These are phyloP conservation scores for Chymomyza procnemis DNA, from an alignment of 2,888 invertebrate species.

Conservation along the genomic window DNA sequence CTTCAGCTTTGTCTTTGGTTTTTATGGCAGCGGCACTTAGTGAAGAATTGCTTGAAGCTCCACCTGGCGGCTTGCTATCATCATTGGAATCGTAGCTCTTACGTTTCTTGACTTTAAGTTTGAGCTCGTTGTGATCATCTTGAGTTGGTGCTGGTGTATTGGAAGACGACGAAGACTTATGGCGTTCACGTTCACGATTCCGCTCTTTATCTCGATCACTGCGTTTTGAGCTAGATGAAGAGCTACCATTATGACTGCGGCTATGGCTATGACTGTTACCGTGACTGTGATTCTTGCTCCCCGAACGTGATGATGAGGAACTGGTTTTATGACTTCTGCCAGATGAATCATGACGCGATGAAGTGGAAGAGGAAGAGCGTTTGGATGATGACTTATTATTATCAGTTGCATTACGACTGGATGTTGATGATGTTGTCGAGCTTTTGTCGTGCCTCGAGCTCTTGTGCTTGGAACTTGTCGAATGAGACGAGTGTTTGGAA, in stretches of 20 bases:
- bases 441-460: conserved; percentile 56
- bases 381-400: conserved; percentile 50
- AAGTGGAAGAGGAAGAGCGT: conserved; percentile 48
- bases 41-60: conserved; percentile 20
- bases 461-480: conserved; percentile 50
- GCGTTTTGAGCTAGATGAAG: conserved; percentile 48
- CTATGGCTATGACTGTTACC: conserved; percentile 50
- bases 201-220: conserved; percentile 35
- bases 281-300: conserved; percentile 41
- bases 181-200: conserved; percentile 35
- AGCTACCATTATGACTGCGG: conserved; percentile 42
- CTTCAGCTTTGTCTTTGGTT: conserved; percentile 27
- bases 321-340: conserved; percentile 53
- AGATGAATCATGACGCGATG: conserved; percentile 44
- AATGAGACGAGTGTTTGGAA: conserved; percentile 60
- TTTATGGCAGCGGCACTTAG: neutral
- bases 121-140: conserved; percentile 80
- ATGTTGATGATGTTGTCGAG: conserved; percentile 43
- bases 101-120: conserved; percentile 83
- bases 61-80: conserved; percentile 79
- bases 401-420: conserved; percentile 45
- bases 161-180: conserved; percentile 38
- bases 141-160: conserved; percentile 19
- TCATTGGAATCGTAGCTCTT: conserved; percentile 90
- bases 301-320: conserved; percentile 59